Evolutionary conservation across 2,888 invertebrate species (phyloP), one percentile per base, ranked within the genome.

Genomic region (Torymus tubicola): DNA sequence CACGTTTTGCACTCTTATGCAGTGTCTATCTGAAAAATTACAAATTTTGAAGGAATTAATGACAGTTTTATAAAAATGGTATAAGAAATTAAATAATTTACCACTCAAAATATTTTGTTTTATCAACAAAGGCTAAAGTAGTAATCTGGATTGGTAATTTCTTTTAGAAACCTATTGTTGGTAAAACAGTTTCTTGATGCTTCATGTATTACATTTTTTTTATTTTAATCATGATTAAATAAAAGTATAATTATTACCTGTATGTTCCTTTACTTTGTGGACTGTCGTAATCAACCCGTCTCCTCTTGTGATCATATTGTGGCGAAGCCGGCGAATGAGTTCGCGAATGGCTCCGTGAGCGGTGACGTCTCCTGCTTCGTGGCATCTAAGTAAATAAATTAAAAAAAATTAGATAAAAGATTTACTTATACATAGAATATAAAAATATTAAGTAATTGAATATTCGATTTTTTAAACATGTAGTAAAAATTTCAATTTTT

Each of bases 361-460:
- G 95, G 90, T 96, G 95, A 92, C 96, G 95, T 93, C 96, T 95
- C 87, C 96, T 93, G 84, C 95, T 95, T 87, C 96, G 94, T 89
- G 96, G 96, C 96, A 96, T 96, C 96, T 96, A 92, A 53, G 21
- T 50, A 31, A 31, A 63, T 16, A 78, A 58, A 64, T 31, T 2
- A 24, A 68, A 24, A 67, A 58, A 55, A 63, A 69, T 76, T 31
- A 63, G 12, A 31, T 16, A 57, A 53, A 14, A 65, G 50, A 13
- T 18, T 58, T 16, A 14, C 12, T 52, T 10, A 42, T 11, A 42
- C 57, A 31, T 18, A 61, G 67, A 21, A 50, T 55, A 21, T 64
- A 70, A n/a, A 13, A 13, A 21, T 14, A 74, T 50, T 2, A 75
- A 16, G 24, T 52, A 52, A 55, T 31, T 31, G 18, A 73, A n/a